Evolutionary conservation across 2,113 vertebrate species (phyloP), one percentile per base, ranked within the genome.

Genomic region (Oryzias woworae): DNA sequence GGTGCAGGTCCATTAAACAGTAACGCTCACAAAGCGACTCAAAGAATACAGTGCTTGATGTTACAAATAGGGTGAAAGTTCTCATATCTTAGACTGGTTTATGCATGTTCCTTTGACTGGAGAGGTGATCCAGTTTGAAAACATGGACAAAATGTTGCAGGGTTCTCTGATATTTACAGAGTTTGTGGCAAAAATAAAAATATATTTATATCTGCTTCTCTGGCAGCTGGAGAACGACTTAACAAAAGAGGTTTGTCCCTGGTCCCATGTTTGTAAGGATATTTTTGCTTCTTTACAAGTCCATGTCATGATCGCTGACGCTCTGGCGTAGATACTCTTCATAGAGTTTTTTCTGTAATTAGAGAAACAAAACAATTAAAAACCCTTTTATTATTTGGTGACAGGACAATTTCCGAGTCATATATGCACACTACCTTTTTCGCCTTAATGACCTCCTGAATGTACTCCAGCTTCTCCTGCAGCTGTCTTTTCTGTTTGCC

Each of bases 261-360:
- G 56, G 64, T 76, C 66, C 50, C 26, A 14, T 3, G 20, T 49
- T 36, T 24, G 45, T 12, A 23, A 23, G 42, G 28, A 14, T 22
- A 44, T 17, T 54, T 5, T 1, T 3, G 14, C n/a, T 7, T 28
- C 36, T 59, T 61, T 63, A 84, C 82, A 86, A 82, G 80, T 79
- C 75, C 90, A 93, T 92, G 74, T 94, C 93, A 0, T 92, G 92
- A 48, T 94, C 93, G 1, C 91, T 91, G 62, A 94, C 90, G 63
- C 93, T 94, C 80, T 94, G 93, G 5, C 88, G 92, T 17, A 94
- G 87, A 66, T 94, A 94, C 17, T 94, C 93, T 58, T 94, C 92
- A 72, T 94, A 94, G 15, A 94, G 86, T 42, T 86, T 89, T 78
- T 91, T 93, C 93, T 94, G 36, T 1, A 77, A 13, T 44, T 17